Base-by-base conservation (phyloP, 2,888 invertebrate genomes). In the Pollenia amentaria region DNA sequence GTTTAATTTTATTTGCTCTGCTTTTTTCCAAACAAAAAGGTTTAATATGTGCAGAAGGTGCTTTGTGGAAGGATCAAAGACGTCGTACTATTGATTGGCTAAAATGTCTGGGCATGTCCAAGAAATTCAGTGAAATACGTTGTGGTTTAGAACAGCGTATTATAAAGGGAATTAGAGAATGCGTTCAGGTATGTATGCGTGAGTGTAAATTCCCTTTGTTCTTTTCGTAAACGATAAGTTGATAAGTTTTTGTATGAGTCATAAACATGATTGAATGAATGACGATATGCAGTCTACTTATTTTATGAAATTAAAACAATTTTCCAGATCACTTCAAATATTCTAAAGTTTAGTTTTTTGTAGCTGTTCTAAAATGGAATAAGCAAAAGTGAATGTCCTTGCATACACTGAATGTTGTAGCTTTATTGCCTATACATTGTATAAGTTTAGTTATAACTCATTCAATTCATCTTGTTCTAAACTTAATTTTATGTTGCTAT, bases 31-130 rank as follows among this genome's bases (percentile, higher is more conserved):
- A 29, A 51, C 7, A 38, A 90, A 42, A 91, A 98, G 98, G 98
- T 87, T 94, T 98, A 29, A 96, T 98, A 89, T 97, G 97, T 89
- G 95, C 97, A 2, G 96, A 97, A 92, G 97, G 97, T 0, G 94
- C 94, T 2, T 93, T 96, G 16, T 98, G 98, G 98, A 96, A 95
- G 91, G 96, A 97, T 89, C 97, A 98, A 90, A 94, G 98, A 82
- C 96, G 95, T 89, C 96, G 97, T 89, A 95, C 96, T 3, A 94
- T 95, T 14, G 94, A 94, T n/a, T 96, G 96, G 94, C 93, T 98
- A 6, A 96, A 96, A 91, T 95, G 95, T 89, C 94, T 97, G 88
- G 97, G 97, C 6, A 95, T 96, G 94, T 94, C 95, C 64, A 96
- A 96, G 90, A 91, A 92, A 73, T 94, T 95, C 87, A 95, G 95